phyloP scores from a whole-genome alignment of 2,797 vertebrate genomes.

The Helarctos malayanus region DNA sequence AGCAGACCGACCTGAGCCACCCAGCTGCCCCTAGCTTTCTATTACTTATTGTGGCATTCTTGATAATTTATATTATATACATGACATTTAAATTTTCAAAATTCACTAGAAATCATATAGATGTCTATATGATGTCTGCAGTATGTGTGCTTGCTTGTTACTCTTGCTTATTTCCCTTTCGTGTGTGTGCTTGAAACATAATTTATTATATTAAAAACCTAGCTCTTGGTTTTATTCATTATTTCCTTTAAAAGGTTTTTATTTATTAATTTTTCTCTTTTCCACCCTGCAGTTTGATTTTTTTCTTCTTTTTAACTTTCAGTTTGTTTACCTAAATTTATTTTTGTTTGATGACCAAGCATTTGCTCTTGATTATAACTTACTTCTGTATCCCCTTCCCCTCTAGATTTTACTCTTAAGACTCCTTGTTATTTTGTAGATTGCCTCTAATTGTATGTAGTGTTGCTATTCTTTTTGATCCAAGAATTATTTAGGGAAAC shows the following conservation, averaged over 20 bases:
- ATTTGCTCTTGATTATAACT: slow-evolving; percentile 35
- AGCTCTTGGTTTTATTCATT: not conserved
- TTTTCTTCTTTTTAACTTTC: not conserved
- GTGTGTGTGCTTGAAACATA: not conserved
- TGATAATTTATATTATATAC: not conserved
- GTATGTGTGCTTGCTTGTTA: not conserved
- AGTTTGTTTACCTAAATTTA: not conserved
- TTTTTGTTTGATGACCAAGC: not conserved
- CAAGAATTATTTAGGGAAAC: not conserved
- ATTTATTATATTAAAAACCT: slow-evolving; percentile 15
- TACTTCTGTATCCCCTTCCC: not conserved
- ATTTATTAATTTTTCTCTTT: not conserved
- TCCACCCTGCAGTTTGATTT: not conserved
- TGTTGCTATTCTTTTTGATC: slow-evolving; percentile 16
- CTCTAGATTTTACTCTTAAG: slow-evolving; percentile 31
- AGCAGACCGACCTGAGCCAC: not conserved
- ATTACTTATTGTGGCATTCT: not conserved
- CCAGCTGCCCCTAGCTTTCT: not conserved
- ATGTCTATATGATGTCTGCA: not conserved
- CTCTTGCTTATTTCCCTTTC: not conserved
- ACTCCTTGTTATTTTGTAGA: slow-evolving; percentile 31
- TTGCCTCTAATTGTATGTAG: not conserved
- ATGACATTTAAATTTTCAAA: slow-evolving; percentile 16
- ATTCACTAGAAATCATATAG: not conserved
- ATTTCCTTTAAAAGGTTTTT: slow-evolving; percentile 16